Percentiles rank a stretch among this genome's conserved stretches.
Conservation (phyloP, 37 sponge, comb jelly and placozoan species). For the Petrosia ficiformis region DNA sequence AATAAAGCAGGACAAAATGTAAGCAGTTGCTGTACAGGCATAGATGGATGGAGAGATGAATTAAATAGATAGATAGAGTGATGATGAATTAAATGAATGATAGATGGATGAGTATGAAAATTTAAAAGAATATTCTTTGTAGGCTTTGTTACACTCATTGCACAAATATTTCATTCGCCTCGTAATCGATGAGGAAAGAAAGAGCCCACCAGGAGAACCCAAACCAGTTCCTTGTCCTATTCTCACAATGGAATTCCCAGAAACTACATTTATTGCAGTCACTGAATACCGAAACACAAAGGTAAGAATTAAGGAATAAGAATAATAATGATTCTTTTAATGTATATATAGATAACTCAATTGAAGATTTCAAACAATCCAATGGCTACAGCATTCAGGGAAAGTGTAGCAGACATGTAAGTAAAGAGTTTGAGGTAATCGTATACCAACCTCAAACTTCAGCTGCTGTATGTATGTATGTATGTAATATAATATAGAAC, state of each 20-base stretch:
- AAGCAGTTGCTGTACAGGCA: not conserved
- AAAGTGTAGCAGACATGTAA: conserved; percentile 64
- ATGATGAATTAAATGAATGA: too few relatives aligned
- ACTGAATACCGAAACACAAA: conserved; percentile 87
- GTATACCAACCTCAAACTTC: too few relatives aligned
- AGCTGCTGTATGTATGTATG: too few relatives aligned
- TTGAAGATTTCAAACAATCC: conserved; percentile 87
- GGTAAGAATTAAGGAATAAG: too few relatives aligned
- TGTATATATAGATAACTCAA: conserved; percentile 63
- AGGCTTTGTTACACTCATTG: conserved; percentile 79
- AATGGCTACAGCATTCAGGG: conserved; percentile 86
- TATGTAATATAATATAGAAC: too few relatives aligned
- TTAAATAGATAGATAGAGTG: too few relatives aligned
- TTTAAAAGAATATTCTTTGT: not conserved
- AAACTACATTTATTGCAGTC: conserved; percentile 82
- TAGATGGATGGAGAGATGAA: too few relatives aligned
- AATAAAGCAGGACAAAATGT: conserved; percentile 72
- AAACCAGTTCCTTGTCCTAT: conserved; percentile 38
- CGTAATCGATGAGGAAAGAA: conserved; percentile 57
- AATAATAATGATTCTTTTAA: too few relatives aligned
- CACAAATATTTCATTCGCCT: conserved; percentile 76
- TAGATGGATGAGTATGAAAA: too few relatives aligned
- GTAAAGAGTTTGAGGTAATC: too few relatives aligned
- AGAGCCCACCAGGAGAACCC: too few relatives aligned
- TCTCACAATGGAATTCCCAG: conserved; percentile 52